A percentile compares a stretch with the other conserved stretches of the same genome.
phyloP scores from a whole-genome alignment of 2,797 vertebrate genomes.

The Ispidina picta region DNA sequence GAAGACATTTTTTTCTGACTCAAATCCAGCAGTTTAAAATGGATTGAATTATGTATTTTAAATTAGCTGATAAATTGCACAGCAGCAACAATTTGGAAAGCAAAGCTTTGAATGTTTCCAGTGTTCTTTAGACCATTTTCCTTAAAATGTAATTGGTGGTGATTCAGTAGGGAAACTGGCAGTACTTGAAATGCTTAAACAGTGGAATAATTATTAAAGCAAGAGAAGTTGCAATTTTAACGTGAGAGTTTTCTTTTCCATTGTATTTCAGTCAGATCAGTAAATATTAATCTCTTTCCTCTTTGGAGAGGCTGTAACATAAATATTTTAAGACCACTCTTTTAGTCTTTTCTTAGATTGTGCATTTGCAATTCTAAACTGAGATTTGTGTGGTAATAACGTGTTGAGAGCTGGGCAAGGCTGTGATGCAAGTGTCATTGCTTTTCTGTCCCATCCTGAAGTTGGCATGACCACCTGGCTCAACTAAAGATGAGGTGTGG shows the following conservation, averaged over 20 bases:
- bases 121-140: background rate
- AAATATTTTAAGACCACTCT: background rate
- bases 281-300: background rate
- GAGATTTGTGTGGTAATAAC: background rate
- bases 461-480: background rate
- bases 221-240: background rate
- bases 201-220: background rate
- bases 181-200: background rate
- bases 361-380: background rate
- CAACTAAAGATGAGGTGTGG: background rate
- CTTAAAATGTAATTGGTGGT: background rate
- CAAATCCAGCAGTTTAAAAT: background rate
- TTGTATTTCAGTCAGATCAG: background rate
- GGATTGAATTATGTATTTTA: background rate
- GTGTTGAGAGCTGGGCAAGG: background rate
- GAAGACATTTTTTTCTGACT: background rate
- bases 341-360: background rate
- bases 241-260: background rate
- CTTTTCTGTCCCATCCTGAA: background rate
- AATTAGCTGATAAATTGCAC: background rate
- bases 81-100: constrained; percentile 6
- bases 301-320: background rate
- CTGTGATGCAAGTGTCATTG: background rate
- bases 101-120: background rate
- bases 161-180: background rate